Evolutionary conservation across 2,888 invertebrate genomes (phyloP), one percentile per base, ranked within the genome.

Genomic region (Drosophila cognata): DNA sequence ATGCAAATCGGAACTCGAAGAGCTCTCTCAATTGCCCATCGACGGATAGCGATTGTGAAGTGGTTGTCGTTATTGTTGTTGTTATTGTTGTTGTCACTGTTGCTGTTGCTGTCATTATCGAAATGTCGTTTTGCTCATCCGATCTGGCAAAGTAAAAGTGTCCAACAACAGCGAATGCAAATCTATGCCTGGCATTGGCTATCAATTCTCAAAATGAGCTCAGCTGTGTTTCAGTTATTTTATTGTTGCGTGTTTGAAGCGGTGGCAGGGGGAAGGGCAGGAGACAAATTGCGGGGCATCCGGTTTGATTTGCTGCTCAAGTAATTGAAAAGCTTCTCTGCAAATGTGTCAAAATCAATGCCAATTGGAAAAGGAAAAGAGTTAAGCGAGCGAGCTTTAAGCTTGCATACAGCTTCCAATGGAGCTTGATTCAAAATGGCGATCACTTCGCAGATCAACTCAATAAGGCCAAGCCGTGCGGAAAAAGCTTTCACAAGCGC

Each of bases 1-100:
- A 77, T 77, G 52, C 77, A 80, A 77, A 80, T 71, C 66, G 77
- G 10, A 76, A 48, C 29, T 58, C 36, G 35, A 50, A 61, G 46
- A 46, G 36, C 53, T 60, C 61, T 80, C 71, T 76, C 66, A 76
- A 77, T 63, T 62, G 52, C 41, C 67, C 52, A 62, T 67, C 55
- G 62, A 56, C 51, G 51, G 59, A 56, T 50, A 35, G 3, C 60
- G n/a, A 57, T 58, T 67, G 63, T 55, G 68, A 68, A 68, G 38
- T 73, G 52, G 13, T n/a, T 33, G 21, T 67, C 41, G 55, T 25
- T 36, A 21, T 55, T 36, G 52, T 29, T 60, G 1, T 50, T 18
- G 35, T 16, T 28, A 0, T 35, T 18, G 25, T 46, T 7, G 1
- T 16, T 46, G 46, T 16, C 25, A 4, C 3, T 41, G 28, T 56